Evolutionary conservation across 2,888 invertebrate genomes (phyloP), one percentile per base, ranked within the genome.

Genomic region (Unio delphinus): DNA sequence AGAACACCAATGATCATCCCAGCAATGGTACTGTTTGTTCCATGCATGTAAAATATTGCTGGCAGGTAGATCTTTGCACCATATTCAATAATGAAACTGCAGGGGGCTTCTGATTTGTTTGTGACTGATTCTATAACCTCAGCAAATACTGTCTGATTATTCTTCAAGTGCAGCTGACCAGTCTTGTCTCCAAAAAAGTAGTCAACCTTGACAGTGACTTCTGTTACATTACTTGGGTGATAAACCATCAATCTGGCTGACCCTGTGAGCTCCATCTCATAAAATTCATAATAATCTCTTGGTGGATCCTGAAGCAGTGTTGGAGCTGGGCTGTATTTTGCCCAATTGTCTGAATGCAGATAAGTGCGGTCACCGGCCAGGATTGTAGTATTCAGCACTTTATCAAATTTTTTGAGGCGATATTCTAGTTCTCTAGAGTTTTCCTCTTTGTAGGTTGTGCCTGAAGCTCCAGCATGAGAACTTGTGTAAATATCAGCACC

Each of bases 371-470:
- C 85, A 1, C 81, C 85, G 55, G 75, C 81, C 58, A 85, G 65
- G 71, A 80, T 81, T 23, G 84, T 85, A 28, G 76, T 78, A 67
- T 85, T 84, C 62, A 78, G 69, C 8, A 75, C 73, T 65, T 79
- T 75, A 66, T 84, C 82, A 71, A 82, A 85, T 56, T 85, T 85
- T 73, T 80, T 83, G 15, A 71, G 45, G 11, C 85, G 65, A 72
- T 85, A 85, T 56, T 83, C 81, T 45, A 85, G 63, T 55, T 80
- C 79, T 58, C 85, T 70, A 4, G 80, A 68, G 56, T 82, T 85
- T 57, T 85, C 83, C 63, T 83, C 81, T n/a, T 75, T 72, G 71
- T 81, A 84, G 11, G 83, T 83, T 1, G 85, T 85, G 11, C 85
- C 85, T 17, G 84, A 80, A 7, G 84, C 85, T n/a, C 83, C 85